These are phyloP conservation scores for Paedocypris sp. DNA, from an alignment of 2,113 vertebrate genomes.

Conservation along the genomic window DNA sequence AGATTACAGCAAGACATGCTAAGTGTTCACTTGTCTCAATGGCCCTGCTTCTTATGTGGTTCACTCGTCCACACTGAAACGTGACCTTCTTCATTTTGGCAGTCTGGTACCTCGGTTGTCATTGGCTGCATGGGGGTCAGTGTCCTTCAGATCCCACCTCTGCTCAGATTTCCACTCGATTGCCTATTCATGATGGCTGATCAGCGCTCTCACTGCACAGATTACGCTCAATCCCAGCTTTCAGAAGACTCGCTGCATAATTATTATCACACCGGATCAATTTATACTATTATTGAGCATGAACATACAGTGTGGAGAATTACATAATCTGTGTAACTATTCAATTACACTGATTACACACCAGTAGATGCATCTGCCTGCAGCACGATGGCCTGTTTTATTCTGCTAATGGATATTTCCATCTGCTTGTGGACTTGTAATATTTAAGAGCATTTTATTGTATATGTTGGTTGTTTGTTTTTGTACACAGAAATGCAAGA, in stretches of 20 bases:
- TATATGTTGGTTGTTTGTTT: not conserved
- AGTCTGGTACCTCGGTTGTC: slow-evolving; percentile 60
- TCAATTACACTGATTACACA: not conserved
- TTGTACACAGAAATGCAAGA: not conserved
- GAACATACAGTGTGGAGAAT: not conserved
- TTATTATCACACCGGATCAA: not conserved
- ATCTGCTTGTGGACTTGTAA: not conserved
- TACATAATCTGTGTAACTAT: not conserved
- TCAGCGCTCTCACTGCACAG: not conserved
- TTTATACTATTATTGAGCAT: not conserved
- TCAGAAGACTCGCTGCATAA: not conserved
- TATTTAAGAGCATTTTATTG: too few species aligned
- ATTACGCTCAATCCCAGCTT: not conserved
- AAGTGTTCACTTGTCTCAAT: too few species aligned
- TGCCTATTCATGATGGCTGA: slow-evolving; percentile 40
- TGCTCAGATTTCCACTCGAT: slow-evolving; percentile 47
- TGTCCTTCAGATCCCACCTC: slow-evolving; percentile 49
- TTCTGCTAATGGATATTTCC: not conserved
- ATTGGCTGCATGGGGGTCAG: slow-evolving; percentile 46
- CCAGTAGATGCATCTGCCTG: not conserved
- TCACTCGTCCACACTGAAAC: slow-evolving; percentile 25
- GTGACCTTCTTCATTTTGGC: slow-evolving; percentile 58
- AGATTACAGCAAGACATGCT: too few species aligned
- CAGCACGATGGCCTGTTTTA: not conserved
- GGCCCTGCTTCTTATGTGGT: not conserved